phyloP scores from a whole-genome alignment of 2,888 invertebrate genomes.

The Tipula confusa region DNA sequence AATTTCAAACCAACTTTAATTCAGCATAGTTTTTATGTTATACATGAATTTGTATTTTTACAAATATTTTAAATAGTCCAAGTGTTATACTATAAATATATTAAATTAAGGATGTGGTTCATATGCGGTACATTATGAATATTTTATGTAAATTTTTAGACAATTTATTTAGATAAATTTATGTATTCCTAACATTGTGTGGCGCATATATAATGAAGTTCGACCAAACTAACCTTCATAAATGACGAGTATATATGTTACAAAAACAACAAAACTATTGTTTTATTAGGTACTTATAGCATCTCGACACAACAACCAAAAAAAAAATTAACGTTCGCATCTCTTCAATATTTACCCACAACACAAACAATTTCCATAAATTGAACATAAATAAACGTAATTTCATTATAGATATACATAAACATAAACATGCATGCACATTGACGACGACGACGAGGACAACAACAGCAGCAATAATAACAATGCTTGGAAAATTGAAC shows the following conservation, averaged over 20 bases:
- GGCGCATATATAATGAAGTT: background rate
- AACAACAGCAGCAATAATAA: too few relatives aligned
- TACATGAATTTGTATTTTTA: background rate
- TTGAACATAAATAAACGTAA: constrained; percentile 25
- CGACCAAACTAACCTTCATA: background rate
- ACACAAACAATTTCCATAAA: constrained; percentile 5
- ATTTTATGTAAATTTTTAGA: background rate
- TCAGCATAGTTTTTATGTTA: background rate
- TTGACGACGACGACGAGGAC: too few relatives aligned
- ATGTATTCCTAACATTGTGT: background rate
- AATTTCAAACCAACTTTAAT: background rate
- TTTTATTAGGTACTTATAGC: background rate
- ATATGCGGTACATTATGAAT: background rate
- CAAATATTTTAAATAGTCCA: background rate
- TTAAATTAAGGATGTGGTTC: background rate
- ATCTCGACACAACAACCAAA: background rate
- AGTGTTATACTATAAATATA: background rate
- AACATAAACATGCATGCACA: background rate
- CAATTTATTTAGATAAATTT: background rate
- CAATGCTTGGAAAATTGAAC: constrained; percentile 7
- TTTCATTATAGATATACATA: background rate
- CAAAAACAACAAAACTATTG: background rate
- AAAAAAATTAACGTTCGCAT: background rate
- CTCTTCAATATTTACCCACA: background rate
- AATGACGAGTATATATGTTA: background rate